These are phyloP conservation scores for Gorsachius goisagi DNA, from an alignment of 2,113 vertebrate species.

Conservation along the genomic window DNA sequence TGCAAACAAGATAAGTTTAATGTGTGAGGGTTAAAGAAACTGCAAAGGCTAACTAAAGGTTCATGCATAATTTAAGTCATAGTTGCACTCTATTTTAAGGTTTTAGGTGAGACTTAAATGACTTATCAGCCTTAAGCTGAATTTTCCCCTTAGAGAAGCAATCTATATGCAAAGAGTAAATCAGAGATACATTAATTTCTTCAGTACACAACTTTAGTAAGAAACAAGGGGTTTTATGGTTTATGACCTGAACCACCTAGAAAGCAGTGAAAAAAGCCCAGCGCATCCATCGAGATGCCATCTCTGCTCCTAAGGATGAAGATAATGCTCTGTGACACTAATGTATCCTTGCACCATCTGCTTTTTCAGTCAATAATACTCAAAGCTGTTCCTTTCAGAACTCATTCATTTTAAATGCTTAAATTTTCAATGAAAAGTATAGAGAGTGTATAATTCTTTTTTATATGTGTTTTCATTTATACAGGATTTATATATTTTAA, in stretches of 20 bases:
- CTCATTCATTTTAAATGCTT: conserved; percentile 42
- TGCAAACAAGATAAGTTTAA: background rate
- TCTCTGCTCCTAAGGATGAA: conserved; percentile 37
- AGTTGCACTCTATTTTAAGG: conserved; percentile 6
- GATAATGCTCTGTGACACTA: conserved; percentile 61
- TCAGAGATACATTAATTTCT: background rate
- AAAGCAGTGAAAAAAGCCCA: background rate
- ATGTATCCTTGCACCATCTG: conserved; percentile 63
- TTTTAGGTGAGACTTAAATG: conserved; percentile 30
- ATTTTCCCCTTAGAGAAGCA: background rate
- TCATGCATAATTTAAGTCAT: conserved; percentile 28
- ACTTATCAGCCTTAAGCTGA: background rate
- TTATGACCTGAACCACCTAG: conserved; percentile 14
- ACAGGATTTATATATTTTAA: background rate
- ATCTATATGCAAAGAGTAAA: conserved; percentile 36
- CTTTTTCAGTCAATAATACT: conserved; percentile 63
- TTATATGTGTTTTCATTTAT: background rate
- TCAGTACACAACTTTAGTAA: background rate
- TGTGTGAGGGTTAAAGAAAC: background rate
- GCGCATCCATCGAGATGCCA: background rate
- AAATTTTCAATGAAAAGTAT: background rate
- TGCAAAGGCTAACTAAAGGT: background rate
- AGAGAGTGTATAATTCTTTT: background rate
- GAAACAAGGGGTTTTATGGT: background rate
- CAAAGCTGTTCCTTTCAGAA: conserved; percentile 53